Base-by-base conservation (phyloP, 2,888 invertebrate genomes). In the Andrena bicolor region DNA sequence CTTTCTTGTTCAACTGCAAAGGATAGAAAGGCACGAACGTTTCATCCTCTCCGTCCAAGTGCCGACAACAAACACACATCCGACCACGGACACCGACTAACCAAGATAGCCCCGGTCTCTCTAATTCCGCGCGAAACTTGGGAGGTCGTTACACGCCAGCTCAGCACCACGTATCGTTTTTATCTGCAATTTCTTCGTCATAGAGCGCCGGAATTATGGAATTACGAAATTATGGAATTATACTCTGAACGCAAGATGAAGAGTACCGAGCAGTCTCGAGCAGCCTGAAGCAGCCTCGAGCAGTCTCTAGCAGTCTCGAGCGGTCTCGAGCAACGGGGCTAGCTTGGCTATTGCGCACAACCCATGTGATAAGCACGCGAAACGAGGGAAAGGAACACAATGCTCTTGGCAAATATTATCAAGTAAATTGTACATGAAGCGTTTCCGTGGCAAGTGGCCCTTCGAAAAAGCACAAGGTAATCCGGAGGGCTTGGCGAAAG, bases 1-100 rank as follows among this genome's bases (percentile, higher is more conserved):
- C 49, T 56, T 73, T 82, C 66, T 66, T 48, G 63, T 49, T 16
- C 51, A 69, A 48, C 28, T 41, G 64, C 65, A 26, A 65, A 79
- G 53, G 60, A 48, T 51, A 61, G 53, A 61, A 60, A 41, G 58
- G 35, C 56, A 30, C 16, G 26, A 61, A 64, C 65, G 61, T 70
- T 74, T 70, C 74, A 28, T 61, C 51, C 60, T 53, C 6, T 23
- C 30, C 41, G 13, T 26, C 41, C 28, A 53, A 80, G 41, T 35
- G 48, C 26, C 48, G 35, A 10, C 41, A 60, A 49, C 69, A 20
- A 53, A 56, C 51, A 41, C 58, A 20, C 63, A 41, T 58, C 51
- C 58, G 23, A 61, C 66, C 28, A 32, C 20, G 6, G 49, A 68
- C 68, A 68, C n/a, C 53, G 28, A 68, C 53, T 32, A 56, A 68